These are phyloP conservation scores for Venustaconcha ellipsiformis DNA, from an alignment of 1,140 invertebrate species.

Conservation along the genomic window DNA sequence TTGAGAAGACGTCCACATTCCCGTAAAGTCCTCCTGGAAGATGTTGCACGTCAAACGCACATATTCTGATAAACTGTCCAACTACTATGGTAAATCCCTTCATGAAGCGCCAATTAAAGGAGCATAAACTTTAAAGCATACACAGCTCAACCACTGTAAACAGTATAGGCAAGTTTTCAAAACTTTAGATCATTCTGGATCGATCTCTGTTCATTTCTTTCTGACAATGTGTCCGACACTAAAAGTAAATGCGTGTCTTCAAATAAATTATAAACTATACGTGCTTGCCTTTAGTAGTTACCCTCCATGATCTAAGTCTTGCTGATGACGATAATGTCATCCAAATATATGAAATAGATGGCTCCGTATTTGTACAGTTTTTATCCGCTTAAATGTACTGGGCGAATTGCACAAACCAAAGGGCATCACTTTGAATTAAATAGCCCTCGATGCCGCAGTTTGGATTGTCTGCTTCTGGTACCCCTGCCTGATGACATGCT, in stretches of 20 bases:
- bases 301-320: conserved; percentile 10
- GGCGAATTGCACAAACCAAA: conserved; percentile 29
- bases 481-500: conserved; percentile 50
- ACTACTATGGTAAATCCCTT: conserved; percentile 2
- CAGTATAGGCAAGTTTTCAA: conserved; percentile 53
- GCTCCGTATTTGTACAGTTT: conserved; percentile 10
- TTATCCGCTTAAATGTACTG: conserved; percentile 41
- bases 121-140: conserved; percentile 47
- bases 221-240: conserved; percentile 47
- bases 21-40: conserved; percentile 5
- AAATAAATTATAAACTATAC: too few species aligned
- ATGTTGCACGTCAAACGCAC: not conserved
- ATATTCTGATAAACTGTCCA: conserved; percentile 5
- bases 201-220: conserved; percentile 38
- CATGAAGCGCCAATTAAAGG: conserved; percentile 52
- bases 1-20: conserved; percentile 5
- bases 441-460: conserved; percentile 51
- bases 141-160: conserved; percentile 42
- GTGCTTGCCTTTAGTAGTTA: not conserved
- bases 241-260: conserved; percentile 30
- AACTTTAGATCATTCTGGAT: conserved; percentile 51
- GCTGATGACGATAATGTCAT: conserved; percentile 31
- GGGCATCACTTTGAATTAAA: conserved; percentile 13
- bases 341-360: conserved; percentile 28
- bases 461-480: conserved; percentile 51